Conservation (phyloP, 2,113 vertebrate genomes). For the Gymnobelideus leadbeateri region DNA sequence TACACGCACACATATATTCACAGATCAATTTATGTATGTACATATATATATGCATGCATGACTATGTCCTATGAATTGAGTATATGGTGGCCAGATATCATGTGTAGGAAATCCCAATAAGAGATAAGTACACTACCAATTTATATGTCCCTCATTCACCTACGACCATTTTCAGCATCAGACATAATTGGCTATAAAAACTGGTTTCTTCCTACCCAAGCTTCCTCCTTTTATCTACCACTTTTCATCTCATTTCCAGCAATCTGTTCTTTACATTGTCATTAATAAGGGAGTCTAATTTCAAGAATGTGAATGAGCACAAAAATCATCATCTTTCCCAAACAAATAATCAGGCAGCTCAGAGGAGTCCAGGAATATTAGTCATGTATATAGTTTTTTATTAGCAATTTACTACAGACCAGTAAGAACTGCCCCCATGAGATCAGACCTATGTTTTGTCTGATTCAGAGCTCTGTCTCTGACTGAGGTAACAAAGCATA, state of each 20-base stretch:
- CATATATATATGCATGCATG: no score
- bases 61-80: not conserved
- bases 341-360: not conserved
- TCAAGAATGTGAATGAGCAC: not conserved
- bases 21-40: not conserved
- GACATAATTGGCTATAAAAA: not conserved
- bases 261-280: not conserved
- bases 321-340: not conserved
- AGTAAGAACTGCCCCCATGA: not conserved
- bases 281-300: not conserved
- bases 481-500: not conserved
- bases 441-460: not conserved
- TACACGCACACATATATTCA: not conserved
- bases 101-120: not conserved
- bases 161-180: not conserved
- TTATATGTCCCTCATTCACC: not conserved
- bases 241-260: not conserved
- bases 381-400: not conserved
- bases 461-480: not conserved
- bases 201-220: not conserved
- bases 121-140: not conserved
- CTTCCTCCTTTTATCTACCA: not conserved
- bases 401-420: not conserved
- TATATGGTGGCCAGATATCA: not conserved
- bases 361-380: not conserved